Evolutionary conservation across 2,888 invertebrate genomes (phyloP).

Genomic region (Drosophila formosana): DNA sequence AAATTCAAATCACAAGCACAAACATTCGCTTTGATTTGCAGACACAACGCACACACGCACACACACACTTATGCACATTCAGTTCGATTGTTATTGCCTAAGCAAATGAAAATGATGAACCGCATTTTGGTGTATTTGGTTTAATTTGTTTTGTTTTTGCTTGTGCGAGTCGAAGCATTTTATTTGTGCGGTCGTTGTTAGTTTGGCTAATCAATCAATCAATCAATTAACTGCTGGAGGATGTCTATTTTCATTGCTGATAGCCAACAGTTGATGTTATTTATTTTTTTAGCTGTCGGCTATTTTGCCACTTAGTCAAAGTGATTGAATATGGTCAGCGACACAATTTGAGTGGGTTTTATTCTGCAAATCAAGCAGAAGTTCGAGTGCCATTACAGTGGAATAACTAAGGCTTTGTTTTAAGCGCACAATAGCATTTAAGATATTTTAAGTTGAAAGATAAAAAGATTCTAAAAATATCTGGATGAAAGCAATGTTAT

Average conservation of each 20-base stretch:
- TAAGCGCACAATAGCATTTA: neutral
- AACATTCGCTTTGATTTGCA: constrained; percentile 58
- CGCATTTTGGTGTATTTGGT: constrained; percentile 52
- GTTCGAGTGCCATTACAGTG: neutral
- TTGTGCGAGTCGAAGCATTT: constrained; percentile 6
- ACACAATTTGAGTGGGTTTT: constrained; percentile 17
- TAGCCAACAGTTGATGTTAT: constrained; percentile 57
- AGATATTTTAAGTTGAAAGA: neutral
- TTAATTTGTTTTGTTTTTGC: constrained; percentile 41
- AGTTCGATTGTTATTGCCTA: constrained; percentile 45
- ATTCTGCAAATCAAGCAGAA: neutral
- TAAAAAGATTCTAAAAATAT: neutral
- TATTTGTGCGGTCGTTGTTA: constrained; percentile 16
- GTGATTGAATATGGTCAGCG: constrained; percentile 44
- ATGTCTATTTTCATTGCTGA: constrained; percentile 72
- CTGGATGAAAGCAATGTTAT: neutral
- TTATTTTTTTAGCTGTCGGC: constrained; percentile 54
- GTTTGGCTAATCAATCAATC: constrained; percentile 72
- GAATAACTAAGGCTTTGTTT: neutral
- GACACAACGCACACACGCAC: constrained; percentile 26
- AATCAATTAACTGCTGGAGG: constrained; percentile 71
- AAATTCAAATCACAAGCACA: constrained; percentile 71
- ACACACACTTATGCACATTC: neutral
- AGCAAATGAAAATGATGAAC: constrained; percentile 71
- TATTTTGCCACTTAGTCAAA: constrained; percentile 60